phyloP scores from a whole-genome alignment of 1,140 invertebrate species.

The Pissodes strobi region DNA sequence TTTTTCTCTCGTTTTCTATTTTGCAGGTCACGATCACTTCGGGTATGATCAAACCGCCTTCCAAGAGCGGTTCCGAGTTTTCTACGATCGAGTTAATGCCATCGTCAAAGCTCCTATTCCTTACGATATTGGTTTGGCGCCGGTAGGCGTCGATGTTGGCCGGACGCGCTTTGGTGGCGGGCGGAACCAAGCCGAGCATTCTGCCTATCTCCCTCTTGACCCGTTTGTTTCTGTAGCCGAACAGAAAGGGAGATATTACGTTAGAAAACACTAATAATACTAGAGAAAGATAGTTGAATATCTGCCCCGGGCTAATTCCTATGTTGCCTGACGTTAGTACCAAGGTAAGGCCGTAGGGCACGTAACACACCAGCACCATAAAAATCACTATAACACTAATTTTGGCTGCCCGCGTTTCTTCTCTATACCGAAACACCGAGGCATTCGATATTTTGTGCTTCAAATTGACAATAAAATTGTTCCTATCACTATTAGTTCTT shows the following conservation, averaged over 20 bases:
- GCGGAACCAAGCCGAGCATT: slow-evolving; percentile 60
- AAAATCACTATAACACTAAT: slow-evolving; percentile 75
- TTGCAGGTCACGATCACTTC: slow-evolving; percentile 51
- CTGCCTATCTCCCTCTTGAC: slow-evolving; percentile 72
- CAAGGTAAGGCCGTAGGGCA: slow-evolving; percentile 67
- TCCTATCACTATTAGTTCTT: slow-evolving; percentile 54
- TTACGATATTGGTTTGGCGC: slow-evolving; percentile 1
- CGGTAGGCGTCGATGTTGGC: background rate
- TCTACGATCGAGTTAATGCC: slow-evolving; percentile 17
- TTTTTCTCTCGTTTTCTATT: slow-evolving; percentile 46
- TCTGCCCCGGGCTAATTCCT: slow-evolving; percentile 54
- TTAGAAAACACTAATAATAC: slow-evolving; percentile 70
- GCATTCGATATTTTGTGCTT: slow-evolving; percentile 80
- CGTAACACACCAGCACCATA: slow-evolving; percentile 72
- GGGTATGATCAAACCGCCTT: slow-evolving; percentile 33
- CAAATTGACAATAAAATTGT: slow-evolving; percentile 69
- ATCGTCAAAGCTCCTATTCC: slow-evolving; percentile 33
- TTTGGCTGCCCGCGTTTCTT: slow-evolving; percentile 79
- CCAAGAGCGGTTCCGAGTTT: slow-evolving; percentile 30
- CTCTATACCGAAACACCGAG: slow-evolving; percentile 78
- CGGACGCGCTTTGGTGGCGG: no score
- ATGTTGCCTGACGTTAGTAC: slow-evolving; percentile 55
- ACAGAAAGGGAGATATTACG: slow-evolving; percentile 75
- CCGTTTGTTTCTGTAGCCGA: slow-evolving; percentile 76
- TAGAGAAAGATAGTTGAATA: slow-evolving; percentile 61